These are phyloP conservation scores for Cyclina sinensis DNA, from an alignment of 1,140 invertebrate genomes.

Conservation along the genomic window DNA sequence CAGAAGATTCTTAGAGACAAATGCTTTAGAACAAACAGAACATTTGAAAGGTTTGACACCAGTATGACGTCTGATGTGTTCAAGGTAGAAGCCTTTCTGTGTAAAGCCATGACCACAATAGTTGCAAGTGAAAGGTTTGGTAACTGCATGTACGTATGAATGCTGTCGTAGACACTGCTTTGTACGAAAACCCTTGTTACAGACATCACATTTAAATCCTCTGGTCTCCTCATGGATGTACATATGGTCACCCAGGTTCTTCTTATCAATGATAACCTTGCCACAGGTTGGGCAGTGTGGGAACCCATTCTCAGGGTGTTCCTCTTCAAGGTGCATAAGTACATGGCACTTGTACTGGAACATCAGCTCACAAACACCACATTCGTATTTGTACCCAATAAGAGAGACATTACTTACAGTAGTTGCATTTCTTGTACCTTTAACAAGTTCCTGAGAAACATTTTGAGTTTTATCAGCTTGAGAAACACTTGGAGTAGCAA, in stretches of 20 bases:
- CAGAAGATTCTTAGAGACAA: slow-evolving; percentile 56
- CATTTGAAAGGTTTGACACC: slow-evolving; percentile 63
- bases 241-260: slow-evolving; percentile 46
- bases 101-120: slow-evolving; percentile 65
- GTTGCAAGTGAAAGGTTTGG: slow-evolving; percentile 52
- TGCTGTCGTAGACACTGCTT: slow-evolving; percentile 54
- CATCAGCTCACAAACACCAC: slow-evolving; percentile 56
- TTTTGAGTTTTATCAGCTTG: neutral
- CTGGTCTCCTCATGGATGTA: slow-evolving; percentile 31
- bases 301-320: slow-evolving; percentile 15
- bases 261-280: slow-evolving; percentile 51
- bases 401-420: no score
- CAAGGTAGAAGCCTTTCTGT: slow-evolving; percentile 59
- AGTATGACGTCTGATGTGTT: slow-evolving; percentile 59
- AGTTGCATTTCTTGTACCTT: neutral
- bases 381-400: slow-evolving; percentile 6
- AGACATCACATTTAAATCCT: slow-evolving; percentile 36
- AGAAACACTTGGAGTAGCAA: neutral
- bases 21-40: slow-evolving; percentile 51
- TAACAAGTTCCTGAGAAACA: no score
- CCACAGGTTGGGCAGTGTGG: slow-evolving; percentile 44
- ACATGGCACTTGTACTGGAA: slow-evolving; percentile 49
- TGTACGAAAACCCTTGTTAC: slow-evolving; percentile 45
- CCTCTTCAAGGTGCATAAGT: slow-evolving; percentile 23
- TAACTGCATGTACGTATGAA: slow-evolving; percentile 49